A percentile compares a stretch with the other conserved stretches of the same genome.
Conservation (phyloP, 2,113 vertebrate species). For the Amphiprion ocellaris region DNA sequence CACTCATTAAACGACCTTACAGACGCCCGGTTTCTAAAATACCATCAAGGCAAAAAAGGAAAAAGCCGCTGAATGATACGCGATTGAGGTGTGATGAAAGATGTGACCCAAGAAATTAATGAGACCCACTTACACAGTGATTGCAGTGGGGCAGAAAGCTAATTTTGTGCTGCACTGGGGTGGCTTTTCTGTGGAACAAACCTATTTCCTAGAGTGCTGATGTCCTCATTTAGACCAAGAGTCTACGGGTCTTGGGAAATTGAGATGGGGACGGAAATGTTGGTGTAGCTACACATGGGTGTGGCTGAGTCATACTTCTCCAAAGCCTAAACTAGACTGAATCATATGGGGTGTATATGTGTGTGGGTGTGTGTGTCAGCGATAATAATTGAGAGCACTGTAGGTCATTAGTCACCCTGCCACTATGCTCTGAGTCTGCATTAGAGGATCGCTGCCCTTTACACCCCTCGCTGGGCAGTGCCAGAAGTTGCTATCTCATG, state of each 20-base stretch:
- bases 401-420: constrained; percentile 71
- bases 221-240: constrained; percentile 68
- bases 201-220: constrained; percentile 70
- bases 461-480: constrained; percentile 53
- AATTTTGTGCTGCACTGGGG: constrained; percentile 48
- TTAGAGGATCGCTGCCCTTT: constrained; percentile 53
- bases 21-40: neutral
- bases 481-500: constrained; percentile 35
- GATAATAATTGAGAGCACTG: constrained; percentile 72
- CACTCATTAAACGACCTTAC: constrained; percentile 22
- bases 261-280: constrained; percentile 65
- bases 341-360: constrained; percentile 36
- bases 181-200: constrained; percentile 55
- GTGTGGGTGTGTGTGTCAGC: constrained; percentile 24
- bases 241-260: constrained; percentile 62
- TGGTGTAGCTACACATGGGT: constrained; percentile 43
- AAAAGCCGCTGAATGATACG: constrained; percentile 30
- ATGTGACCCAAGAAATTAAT: constrained; percentile 64
- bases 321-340: constrained; percentile 45
- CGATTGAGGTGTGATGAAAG: constrained; percentile 49
- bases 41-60: constrained; percentile 33
- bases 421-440: constrained; percentile 51
- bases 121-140: constrained; percentile 61
- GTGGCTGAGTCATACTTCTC: constrained; percentile 62
- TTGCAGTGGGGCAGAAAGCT: constrained; percentile 63